Evolutionary conservation across 2,113 vertebrate genomes (phyloP), one percentile per base, ranked within the genome.

Genomic region (Mandrillus leucophaeus): DNA sequence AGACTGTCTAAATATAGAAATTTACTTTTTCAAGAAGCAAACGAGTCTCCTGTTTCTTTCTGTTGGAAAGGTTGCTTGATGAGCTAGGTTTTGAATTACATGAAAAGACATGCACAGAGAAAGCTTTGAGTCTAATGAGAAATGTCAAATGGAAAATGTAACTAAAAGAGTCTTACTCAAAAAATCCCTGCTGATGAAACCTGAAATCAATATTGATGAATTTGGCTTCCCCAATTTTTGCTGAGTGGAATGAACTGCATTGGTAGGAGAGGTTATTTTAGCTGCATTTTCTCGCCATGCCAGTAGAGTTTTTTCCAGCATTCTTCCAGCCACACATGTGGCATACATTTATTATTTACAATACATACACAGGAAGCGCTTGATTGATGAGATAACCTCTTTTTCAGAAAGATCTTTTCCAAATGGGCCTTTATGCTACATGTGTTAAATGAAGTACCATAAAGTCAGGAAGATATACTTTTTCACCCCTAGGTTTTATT

Each of bases 321-420:
- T 93, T 97, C 93, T 76, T 85, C 35, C 23, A 97, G 88, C 52
- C 78, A 96, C 89, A 96, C 75, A 98, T 80, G 88, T 96, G 93
- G 93, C 94, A 92, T 95, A 86, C 90, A 97, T 98, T 98, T 97
- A 79, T 97, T 98, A 97, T 98, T 98, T 97, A 97, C 84, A 97
- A 64, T 97, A 95, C 16, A 95, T 43, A 92, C 57, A 92, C 66
- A 97, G 94, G 97, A 95, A 80, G 66, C 2, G 3, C 90, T 96
- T 97, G 96, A 94, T 94, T 97, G 94, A 98, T 97, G 95, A 98
- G 82, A 95, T 90, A 97, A 95, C 94, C 0, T 3, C 84, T 92
- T 95, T 96, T 96, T 88, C 73, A 96, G 87, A 93, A 97, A 98
- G 89, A 97, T 52, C 20, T 93, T 98, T 98, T 96, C 97, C 95